Evolutionary conservation across 2,113 vertebrate genomes (phyloP).

Genomic region (Noctilio leporinus): DNA sequence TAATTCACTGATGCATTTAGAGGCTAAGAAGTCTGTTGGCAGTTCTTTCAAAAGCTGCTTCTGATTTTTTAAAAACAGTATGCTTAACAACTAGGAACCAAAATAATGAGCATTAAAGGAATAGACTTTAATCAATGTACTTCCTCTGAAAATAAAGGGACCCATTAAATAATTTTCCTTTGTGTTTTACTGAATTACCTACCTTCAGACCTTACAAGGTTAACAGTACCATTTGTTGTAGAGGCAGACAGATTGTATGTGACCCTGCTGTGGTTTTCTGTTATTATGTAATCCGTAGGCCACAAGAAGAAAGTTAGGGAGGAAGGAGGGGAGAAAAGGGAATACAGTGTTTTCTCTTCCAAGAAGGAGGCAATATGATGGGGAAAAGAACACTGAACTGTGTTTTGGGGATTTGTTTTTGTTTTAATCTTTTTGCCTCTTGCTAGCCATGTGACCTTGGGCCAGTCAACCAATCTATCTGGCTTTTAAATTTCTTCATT

Average conservation of each 20-base stretch:
- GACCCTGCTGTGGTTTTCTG: background rate
- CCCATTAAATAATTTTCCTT: conserved; percentile 24
- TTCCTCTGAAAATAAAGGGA: background rate
- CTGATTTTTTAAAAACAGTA: background rate
- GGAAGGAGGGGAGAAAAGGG: background rate
- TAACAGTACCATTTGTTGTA: background rate
- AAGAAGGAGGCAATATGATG: background rate
- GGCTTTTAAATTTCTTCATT: background rate
- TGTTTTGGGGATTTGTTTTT: background rate
- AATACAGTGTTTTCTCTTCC: background rate
- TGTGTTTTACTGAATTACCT: background rate
- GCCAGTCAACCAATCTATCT: background rate
- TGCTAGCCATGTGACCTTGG: background rate
- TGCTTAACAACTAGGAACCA: conserved; percentile 11
- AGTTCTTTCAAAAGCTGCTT: conserved; percentile 37
- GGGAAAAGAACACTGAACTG: background rate
- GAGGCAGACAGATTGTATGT: background rate
- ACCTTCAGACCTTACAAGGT: background rate
- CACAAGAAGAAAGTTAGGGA: background rate
- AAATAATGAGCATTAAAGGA: background rate
- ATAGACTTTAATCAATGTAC: conserved; percentile 5
- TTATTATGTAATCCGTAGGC: background rate
- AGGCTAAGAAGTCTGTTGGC: conserved; percentile 28
- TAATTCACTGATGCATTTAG: conserved; percentile 33
- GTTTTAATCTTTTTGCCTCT: background rate